phyloP scores from a whole-genome alignment of 2,113 vertebrate species.

The Melozone crissalis region DNA sequence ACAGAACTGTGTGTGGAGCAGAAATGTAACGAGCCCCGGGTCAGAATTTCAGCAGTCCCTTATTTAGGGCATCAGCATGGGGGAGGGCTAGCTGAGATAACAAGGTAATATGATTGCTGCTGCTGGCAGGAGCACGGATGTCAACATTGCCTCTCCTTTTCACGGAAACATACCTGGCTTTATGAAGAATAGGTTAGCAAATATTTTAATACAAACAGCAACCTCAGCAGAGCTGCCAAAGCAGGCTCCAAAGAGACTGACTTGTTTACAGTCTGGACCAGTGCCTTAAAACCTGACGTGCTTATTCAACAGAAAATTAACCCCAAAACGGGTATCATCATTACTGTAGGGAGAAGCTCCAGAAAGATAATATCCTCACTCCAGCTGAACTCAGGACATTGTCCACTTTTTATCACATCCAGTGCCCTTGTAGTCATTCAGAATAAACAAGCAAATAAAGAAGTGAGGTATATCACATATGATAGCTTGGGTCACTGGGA shows the following conservation, averaged over 20 bases:
- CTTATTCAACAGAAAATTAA: slow-evolving; percentile 69
- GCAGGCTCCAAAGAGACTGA: slow-evolving; percentile 62
- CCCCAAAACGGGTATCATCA: slow-evolving; percentile 39
- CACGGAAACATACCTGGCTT: slow-evolving; percentile 53
- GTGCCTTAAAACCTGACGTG: slow-evolving; percentile 59
- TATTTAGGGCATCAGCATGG: not conserved
- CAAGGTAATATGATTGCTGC: not conserved
- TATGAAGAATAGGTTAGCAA: slow-evolving; percentile 66
- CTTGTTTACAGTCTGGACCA: slow-evolving; percentile 62
- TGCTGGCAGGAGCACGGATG: slow-evolving; percentile 21
- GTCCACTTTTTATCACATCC: slow-evolving; percentile 26
- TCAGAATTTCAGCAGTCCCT: not conserved
- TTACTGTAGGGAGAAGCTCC: slow-evolving; percentile 15
- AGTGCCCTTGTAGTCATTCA: not conserved
- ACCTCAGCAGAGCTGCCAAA: slow-evolving; percentile 42
- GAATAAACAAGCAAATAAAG: slow-evolving; percentile 46
- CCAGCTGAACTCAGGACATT: slow-evolving; percentile 41
- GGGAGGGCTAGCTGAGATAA: not conserved
- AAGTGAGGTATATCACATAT: slow-evolving; percentile 44
- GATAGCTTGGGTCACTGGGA: slow-evolving; percentile 32
- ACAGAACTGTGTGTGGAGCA: not conserved
- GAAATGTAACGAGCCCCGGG: not conserved
- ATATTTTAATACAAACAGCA: slow-evolving; percentile 53
- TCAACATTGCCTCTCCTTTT: slow-evolving; percentile 55
- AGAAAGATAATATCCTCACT: slow-evolving; percentile 44